These are phyloP conservation scores for Catocala fraxini DNA, from an alignment of 2,888 invertebrate species.

Conservation along the genomic window DNA sequence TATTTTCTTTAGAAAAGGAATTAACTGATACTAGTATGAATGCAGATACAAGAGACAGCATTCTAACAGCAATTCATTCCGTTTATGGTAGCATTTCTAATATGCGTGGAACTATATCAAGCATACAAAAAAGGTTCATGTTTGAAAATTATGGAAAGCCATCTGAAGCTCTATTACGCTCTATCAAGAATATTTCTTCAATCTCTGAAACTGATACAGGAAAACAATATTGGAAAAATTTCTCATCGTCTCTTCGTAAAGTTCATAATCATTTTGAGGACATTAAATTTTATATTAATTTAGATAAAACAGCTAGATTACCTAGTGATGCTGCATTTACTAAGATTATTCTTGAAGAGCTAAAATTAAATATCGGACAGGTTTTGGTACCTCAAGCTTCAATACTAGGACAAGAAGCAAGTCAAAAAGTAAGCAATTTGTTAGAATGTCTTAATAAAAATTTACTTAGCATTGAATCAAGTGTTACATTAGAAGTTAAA, in stretches of 20 bases:
- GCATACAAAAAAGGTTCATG: conserved; percentile 79
- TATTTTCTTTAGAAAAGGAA: conserved; percentile 75
- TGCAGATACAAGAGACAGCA: conserved; percentile 64
- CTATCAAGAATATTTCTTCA: conserved; percentile 67
- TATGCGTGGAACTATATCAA: conserved; percentile 84
- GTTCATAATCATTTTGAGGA: conserved; percentile 82
- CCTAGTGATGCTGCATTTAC: conserved; percentile 80
- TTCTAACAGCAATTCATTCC: conserved; percentile 82
- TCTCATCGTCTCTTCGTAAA: conserved; percentile 72
- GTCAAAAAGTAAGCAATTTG: conserved; percentile 40
- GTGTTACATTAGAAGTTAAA: conserved; percentile 73
- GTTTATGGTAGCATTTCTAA: conserved; percentile 84
- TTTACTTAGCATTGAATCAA: conserved; percentile 60
- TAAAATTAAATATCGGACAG: conserved; percentile 61
- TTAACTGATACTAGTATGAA: conserved; percentile 58
- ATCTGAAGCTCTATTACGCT: conserved; percentile 66
- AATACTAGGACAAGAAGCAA: conserved; percentile 42
- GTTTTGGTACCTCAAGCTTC: conserved; percentile 49
- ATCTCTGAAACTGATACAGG: conserved; percentile 48
- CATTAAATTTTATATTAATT: conserved; percentile 81
- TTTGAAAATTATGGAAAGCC: conserved; percentile 81
- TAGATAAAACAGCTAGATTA: conserved; percentile 81
- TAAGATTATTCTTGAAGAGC: conserved; percentile 73
- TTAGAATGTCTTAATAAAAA: conserved; percentile 54
- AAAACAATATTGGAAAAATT: conserved; percentile 60